Conservation (phyloP, 2,888 invertebrate species). For the Nomada flava region DNA sequence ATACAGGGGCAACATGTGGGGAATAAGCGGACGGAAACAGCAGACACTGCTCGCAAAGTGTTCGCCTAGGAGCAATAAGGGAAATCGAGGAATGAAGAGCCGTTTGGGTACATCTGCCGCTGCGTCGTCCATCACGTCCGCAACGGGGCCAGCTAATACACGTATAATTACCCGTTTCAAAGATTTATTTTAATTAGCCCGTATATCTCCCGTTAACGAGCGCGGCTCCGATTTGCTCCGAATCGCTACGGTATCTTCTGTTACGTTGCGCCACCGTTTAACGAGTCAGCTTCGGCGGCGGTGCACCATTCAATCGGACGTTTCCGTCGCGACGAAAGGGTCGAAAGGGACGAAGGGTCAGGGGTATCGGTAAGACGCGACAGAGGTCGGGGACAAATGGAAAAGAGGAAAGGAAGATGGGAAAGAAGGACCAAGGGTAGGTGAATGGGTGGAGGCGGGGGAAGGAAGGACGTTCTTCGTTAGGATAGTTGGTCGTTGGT, state of each 20-base stretch:
- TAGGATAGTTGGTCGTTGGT: slow-evolving; percentile 58
- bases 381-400: not conserved
- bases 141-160: slow-evolving; percentile 83
- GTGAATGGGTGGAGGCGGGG: not conserved
- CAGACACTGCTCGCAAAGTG: slow-evolving; percentile 64
- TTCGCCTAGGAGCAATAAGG: slow-evolving; percentile 80
- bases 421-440: slow-evolving; percentile 36
- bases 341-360: not conserved
- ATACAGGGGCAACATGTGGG: not conserved
- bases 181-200: slow-evolving; percentile 84
- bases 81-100: slow-evolving; percentile 84
- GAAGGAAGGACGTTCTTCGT: slow-evolving; percentile 49
- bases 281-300: not conserved
- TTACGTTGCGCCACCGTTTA: not conserved
- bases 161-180: slow-evolving; percentile 84
- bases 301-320: not conserved
- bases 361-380: not conserved
- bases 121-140: slow-evolving; percentile 82
- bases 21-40: slow-evolving; percentile 26
- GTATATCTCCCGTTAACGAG: slow-evolving; percentile 84
- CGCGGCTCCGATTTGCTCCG: slow-evolving; percentile 79
- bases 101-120: slow-evolving; percentile 84
- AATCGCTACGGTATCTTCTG: slow-evolving; percentile 66
- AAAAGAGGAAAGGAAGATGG: slow-evolving; percentile 32
- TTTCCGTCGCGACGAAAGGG: not conserved